Conservation (phyloP, 1,140 invertebrate species). For the Scylla paramamosain region DNA sequence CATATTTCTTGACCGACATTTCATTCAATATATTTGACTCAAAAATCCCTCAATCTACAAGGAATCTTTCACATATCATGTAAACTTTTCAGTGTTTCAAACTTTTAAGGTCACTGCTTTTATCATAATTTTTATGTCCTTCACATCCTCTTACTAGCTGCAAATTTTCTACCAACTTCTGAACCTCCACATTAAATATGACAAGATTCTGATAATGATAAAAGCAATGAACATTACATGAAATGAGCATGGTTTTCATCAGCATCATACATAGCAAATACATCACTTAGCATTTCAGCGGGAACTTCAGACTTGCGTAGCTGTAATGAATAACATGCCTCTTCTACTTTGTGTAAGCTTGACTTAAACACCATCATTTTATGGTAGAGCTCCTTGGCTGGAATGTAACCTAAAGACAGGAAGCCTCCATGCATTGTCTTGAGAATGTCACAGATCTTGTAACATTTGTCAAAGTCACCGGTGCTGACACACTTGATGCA, state of each 20-base stretch:
- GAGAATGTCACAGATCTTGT: constrained; percentile 87
- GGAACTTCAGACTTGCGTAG: constrained; percentile 88
- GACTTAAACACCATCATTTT: constrained; percentile 87
- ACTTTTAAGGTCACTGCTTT: no score
- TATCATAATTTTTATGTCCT: no score
- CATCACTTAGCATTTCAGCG: constrained; percentile 85
- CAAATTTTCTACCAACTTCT: no score
- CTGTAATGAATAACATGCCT: constrained; percentile 90
- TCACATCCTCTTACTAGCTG: no score
- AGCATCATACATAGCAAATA: constrained; percentile 74
- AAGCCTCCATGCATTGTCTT: constrained; percentile 88
- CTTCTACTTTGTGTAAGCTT: constrained; percentile 91
- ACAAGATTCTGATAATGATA: background rate
- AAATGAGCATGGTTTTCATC: constrained; percentile 57
- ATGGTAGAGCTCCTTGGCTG: constrained; percentile 83
- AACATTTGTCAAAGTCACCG: constrained; percentile 89
- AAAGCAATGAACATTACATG: constrained; percentile 22
- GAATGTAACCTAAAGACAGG: constrained; percentile 80
- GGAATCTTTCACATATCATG: no score
- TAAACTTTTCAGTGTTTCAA: no score
- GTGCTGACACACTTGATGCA: constrained; percentile 91
- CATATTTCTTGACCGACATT: no score
- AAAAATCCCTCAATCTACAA: no score
- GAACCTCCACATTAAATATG: background rate
- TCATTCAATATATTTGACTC: no score